Percentiles rank a stretch among this genome's conserved stretches.
Evolutionary conservation across 2,888 invertebrate genomes (phyloP).

Genomic region (Bursaphelenchus okinawaensis): DNA sequence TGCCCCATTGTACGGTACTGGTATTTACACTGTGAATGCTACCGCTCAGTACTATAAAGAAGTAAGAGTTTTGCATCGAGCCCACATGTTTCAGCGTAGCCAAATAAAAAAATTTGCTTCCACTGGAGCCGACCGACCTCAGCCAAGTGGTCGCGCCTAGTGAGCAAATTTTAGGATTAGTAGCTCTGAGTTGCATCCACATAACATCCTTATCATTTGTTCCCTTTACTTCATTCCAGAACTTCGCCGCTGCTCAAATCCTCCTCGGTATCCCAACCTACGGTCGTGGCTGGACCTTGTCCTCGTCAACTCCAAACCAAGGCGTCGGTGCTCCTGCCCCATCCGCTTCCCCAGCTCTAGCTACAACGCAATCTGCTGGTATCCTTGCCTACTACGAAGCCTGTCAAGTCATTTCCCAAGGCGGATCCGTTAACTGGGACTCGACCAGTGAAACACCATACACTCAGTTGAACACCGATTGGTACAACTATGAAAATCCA

Average conservation of each 20-base stretch:
- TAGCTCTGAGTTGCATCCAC: no score
- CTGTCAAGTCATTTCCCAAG: conserved; percentile 4
- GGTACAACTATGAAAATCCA: conserved; percentile 86
- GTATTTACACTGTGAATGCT: neutral
- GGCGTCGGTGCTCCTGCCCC: conserved; percentile 36
- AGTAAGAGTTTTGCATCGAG: no score
- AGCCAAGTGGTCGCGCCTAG: no score
- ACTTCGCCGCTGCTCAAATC: neutral
- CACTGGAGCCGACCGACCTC: no score
- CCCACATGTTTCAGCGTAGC: no score
- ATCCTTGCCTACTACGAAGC: conserved; percentile 86
- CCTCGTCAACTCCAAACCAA: conserved; percentile 21
- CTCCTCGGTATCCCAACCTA: conserved; percentile 48
- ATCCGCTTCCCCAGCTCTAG: conserved; percentile 7
- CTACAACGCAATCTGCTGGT: conserved; percentile 77
- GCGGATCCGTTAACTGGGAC: conserved; percentile 52
- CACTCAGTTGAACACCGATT: conserved; percentile 70
- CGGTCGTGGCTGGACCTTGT: conserved; percentile 51
- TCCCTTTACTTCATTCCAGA: neutral
- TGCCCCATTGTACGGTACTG: conserved; percentile 5
- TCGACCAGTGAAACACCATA: conserved; percentile 64
- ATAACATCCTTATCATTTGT: no score
- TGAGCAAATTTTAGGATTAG: no score
- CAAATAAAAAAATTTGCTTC: no score
- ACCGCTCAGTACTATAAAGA: conserved; percentile 1